These are phyloP conservation scores for Plumapathes pennacea DNA, from an alignment of 92 coral and sea anemone genomes.

Conservation along the genomic window DNA sequence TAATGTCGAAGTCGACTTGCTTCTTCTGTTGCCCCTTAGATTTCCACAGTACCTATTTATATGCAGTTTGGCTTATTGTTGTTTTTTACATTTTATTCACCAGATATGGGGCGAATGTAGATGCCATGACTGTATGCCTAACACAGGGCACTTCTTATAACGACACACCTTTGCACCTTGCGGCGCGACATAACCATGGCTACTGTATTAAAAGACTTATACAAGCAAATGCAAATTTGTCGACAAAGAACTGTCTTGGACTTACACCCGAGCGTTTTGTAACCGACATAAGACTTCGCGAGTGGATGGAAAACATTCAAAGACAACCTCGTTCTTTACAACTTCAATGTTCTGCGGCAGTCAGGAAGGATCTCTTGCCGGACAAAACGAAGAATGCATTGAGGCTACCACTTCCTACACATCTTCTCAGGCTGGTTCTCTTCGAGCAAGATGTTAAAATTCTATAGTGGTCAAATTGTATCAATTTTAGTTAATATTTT, in stretches of 20 bases:
- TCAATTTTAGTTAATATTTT: too few relatives aligned
- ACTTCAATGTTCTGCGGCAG: constrained; percentile 77
- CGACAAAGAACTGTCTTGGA: constrained; percentile 92
- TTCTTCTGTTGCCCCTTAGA: too few relatives aligned
- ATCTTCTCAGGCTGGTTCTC: constrained; percentile 70
- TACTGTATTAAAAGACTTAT: constrained; percentile 90
- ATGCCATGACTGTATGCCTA: constrained; percentile 82
- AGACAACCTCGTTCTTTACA: constrained; percentile 85
- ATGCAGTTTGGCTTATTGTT: neutral
- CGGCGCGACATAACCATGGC: constrained; percentile 77
- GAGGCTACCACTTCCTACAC: constrained; percentile 73
- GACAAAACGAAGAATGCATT: constrained; percentile 84
- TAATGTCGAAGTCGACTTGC: too few relatives aligned
- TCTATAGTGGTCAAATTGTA: too few relatives aligned
- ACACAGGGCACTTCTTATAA: constrained; percentile 91
- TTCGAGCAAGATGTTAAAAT: constrained; percentile 80
- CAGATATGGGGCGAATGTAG: constrained; percentile 93
- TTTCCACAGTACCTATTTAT: too few relatives aligned
- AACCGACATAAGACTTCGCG: constrained; percentile 77
- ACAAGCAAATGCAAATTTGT: constrained; percentile 96
- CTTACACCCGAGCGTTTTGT: constrained; percentile 87
- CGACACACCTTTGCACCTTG: constrained; percentile 97
- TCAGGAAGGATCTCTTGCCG: constrained; percentile 77
- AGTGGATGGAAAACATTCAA: constrained; percentile 83
- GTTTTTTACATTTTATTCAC: neutral